Evolutionary conservation across 2,113 vertebrate species (phyloP).

Genomic region (Anarhynchus alexandrinus): DNA sequence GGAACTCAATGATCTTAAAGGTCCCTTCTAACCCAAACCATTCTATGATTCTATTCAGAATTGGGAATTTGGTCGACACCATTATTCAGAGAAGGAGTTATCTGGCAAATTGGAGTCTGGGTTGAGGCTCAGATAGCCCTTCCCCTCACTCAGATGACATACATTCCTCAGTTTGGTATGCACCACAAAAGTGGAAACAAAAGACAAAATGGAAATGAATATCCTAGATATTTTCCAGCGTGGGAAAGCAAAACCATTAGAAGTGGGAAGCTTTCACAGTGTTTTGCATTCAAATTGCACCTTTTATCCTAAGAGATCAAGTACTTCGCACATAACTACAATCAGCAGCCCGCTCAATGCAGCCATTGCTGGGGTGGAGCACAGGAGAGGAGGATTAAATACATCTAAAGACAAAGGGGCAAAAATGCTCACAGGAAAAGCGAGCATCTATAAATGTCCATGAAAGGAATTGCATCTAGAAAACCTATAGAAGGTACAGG

Average conservation of each 20-base stretch:
- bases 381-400: background rate
- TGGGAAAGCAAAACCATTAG: conserved; percentile 22
- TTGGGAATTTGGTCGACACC: background rate
- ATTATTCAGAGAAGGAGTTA: background rate
- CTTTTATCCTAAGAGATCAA: conserved; percentile 53
- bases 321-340: background rate
- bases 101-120: background rate
- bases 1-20: too few species aligned
- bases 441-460: background rate
- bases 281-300: conserved; percentile 45
- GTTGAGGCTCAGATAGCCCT: background rate
- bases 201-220: conserved; percentile 41
- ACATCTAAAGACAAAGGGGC: background rate
- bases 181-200: conserved; percentile 16
- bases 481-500: background rate
- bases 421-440: background rate
- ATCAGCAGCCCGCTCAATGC: background rate
- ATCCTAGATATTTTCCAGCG: conserved; percentile 2
- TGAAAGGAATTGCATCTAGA: background rate
- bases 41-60: background rate
- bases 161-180: background rate
- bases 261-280: conserved; percentile 7
- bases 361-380: conserved; percentile 8
- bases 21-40: too few species aligned
- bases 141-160: background rate